A percentile compares a stretch with the other conserved stretches of the same genome.
Conservation (phyloP, 2,888 invertebrate species). For the Sinohyriopsis cumingii region DNA sequence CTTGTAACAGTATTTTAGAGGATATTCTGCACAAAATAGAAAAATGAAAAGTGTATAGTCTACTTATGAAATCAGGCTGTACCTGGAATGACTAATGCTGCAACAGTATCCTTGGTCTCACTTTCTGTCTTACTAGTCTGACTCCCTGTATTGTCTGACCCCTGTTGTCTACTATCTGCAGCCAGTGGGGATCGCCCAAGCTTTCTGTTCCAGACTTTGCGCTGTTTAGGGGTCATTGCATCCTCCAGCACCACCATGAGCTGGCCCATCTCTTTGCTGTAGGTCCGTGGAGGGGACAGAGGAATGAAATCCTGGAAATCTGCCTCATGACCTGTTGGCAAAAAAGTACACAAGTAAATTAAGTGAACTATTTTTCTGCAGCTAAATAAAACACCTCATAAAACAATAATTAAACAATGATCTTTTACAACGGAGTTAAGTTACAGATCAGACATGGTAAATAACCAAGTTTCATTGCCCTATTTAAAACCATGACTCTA, state of each 20-base stretch:
- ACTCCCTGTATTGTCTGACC: background rate
- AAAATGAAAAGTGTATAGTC: too few species aligned
- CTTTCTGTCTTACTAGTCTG: background rate
- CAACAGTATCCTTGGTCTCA: background rate
- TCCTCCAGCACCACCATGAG: slow-evolving; percentile 41
- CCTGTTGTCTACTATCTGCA: background rate
- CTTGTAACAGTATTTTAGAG: too few species aligned
- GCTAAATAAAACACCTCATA: background rate
- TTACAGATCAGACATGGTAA: too few species aligned
- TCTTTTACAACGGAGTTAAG: too few species aligned
- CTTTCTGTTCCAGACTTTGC: slow-evolving; percentile 30
- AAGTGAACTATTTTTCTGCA: background rate
- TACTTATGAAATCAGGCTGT: too few species aligned
- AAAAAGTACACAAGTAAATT: slow-evolving; percentile 1
- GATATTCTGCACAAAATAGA: too few species aligned
- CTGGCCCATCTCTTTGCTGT: slow-evolving; percentile 47
- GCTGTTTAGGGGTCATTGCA: slow-evolving; percentile 27
- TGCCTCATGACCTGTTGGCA: slow-evolving; percentile 50
- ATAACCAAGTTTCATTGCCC: too few species aligned
- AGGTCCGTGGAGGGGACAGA: slow-evolving; percentile 48
- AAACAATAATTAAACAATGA: background rate
- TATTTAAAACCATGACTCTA: too few species aligned
- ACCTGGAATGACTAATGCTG: background rate
- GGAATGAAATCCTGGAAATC: slow-evolving; percentile 54
- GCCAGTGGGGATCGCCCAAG: slow-evolving; percentile 36